These are phyloP conservation scores for Hippoglossus hippoglossus DNA, from an alignment of 2,797 vertebrate genomes.

Conservation along the genomic window DNA sequence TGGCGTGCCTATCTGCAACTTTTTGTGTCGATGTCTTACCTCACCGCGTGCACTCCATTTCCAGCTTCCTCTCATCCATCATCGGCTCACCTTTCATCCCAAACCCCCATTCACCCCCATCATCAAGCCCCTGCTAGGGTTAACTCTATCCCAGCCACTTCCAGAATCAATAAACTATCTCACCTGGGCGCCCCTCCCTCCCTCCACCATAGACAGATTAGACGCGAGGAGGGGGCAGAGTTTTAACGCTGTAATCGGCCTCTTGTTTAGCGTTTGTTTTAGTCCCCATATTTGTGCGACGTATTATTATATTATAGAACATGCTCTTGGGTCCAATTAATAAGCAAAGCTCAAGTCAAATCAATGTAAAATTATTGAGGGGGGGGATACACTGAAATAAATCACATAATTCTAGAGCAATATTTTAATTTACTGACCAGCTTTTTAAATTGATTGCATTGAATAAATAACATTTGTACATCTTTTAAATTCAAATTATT, in stretches of 20 bases:
- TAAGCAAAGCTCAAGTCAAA: background rate
- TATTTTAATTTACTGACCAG: background rate
- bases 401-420: background rate
- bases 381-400: background rate
- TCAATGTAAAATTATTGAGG: background rate
- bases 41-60: slow-evolving; percentile 48
- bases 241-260: slow-evolving; percentile 20
- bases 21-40: slow-evolving; percentile 54
- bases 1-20: slow-evolving; percentile 56
- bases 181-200: slow-evolving; percentile 50
- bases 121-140: slow-evolving; percentile 48
- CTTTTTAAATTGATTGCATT: background rate
- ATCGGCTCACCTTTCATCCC: slow-evolving; percentile 75
- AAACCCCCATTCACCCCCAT: slow-evolving; percentile 56
- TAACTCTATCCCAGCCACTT: slow-evolving; percentile 65
- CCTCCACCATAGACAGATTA: slow-evolving; percentile 28
- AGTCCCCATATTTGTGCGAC: background rate
- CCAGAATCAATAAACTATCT: slow-evolving; percentile 72
- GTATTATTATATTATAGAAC: background rate
- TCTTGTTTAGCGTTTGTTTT: slow-evolving; percentile 1
- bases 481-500: background rate
- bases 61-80: slow-evolving; percentile 74
- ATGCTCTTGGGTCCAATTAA: background rate
- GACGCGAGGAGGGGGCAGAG: slow-evolving; percentile 18
- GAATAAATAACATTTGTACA: background rate